Evolutionary conservation across 2,888 invertebrate genomes (phyloP), one percentile per base, ranked within the genome.

Genomic region (Apomyelois bistriatella): DNA sequence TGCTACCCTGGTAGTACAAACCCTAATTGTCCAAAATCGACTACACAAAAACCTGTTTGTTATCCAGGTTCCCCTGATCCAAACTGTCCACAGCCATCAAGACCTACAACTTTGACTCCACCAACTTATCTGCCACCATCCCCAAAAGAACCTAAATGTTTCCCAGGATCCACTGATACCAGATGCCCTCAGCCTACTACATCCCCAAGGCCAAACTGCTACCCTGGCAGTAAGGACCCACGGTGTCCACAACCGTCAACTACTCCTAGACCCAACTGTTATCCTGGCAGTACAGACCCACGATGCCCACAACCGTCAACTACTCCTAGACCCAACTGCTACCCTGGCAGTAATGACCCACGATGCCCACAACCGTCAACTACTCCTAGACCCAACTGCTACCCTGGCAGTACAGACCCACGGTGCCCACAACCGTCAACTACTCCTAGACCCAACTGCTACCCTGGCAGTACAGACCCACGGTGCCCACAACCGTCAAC

Each of bases 401-500:
- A 62, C 49, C 74, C 72, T 10, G 75, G 73, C 4, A 62, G 62
- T 7, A 66, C 47, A 4, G 72, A 74, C 57, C 65, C 70, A 0
- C 53, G 65, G n/a, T 71, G 72, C 49, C 68, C 72, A 0, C 54
- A 59, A 43, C 58, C 69, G 0, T 58, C 64, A 9, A 62, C 64
- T 3, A 60, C 66, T 3, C 58, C 47, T 0, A 53, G 59, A 5
- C 70, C 66, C 0, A 56, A 57, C 1, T 72, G 75, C 16, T 72
- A 50, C 53, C 70, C 71, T 0, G 71, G 68, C 1, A 63, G 57
- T 0, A 59, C 55, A 0, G 70, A 69, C 35, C 60, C 66, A 1
- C 66, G 83, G 5, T 84, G 84, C 54, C 77, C 74, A 3, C 58
- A 61, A 32, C 61, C 68, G 9, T 66, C 74, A 0, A 64, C 71